Evolutionary conservation across 2,888 invertebrate species (phyloP), one percentile per base, ranked within the genome.

Genomic region (Lutraria lutraria): DNA sequence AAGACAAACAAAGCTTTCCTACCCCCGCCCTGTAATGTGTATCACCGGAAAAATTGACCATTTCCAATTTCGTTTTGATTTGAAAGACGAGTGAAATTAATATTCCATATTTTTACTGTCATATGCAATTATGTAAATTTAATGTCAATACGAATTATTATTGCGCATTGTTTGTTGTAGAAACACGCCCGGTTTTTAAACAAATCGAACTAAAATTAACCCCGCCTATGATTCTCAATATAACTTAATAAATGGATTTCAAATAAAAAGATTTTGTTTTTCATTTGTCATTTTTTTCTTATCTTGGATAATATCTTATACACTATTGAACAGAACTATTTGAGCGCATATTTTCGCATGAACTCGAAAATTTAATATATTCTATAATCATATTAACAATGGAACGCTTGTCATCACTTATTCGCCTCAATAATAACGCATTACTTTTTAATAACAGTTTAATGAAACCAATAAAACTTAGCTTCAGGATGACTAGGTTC

Each of bases 121-220:
- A 34, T 16, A 76, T 76, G 76, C 34, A 76, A 76, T 76, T 76
- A 76, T 34, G 2, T 34, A 16, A 16, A 19, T 76, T 15, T 16
- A 76, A 76, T 76, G 76, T 76, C 34, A 76, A 76, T 76, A 76
- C 76, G 25, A 34, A 76, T 76, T 13, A 31, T 19, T 76, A 63
- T 76, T 76, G 15, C 19, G 19, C 31, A 31, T 31, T 76, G 76
- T 76, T 76, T 31, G 31, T 16, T 34, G 76, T 19, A 25, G 76
- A 13, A 34, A 76, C 31, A 76, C 76, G 34, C 76, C 76, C 34
- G 76, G 19, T 12, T 76, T 31, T 34, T 31, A 76, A 76, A 76
- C 34, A 31, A 19, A 76, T 76, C 76, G 29, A 34, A 19, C 16
- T 34, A 31, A 12, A 72, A 72, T 1, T 34, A 13, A 68, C 63